Percentiles rank a stretch among this genome's conserved stretches.
Conservation (phyloP, 2,888 invertebrate genomes). For the Agrochola lota region DNA sequence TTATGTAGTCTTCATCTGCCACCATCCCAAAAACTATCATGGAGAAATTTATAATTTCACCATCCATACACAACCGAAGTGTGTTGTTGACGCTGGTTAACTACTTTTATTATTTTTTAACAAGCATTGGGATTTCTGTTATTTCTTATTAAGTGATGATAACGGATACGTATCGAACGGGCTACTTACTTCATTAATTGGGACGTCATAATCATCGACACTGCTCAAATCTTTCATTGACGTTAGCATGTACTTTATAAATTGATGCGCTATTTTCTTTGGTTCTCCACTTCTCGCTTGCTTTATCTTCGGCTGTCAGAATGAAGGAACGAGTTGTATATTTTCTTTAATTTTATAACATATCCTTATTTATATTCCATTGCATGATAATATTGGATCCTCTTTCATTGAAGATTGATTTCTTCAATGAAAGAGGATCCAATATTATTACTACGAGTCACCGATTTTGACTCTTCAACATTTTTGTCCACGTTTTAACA, state of each 20-base stretch:
- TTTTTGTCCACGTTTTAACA: neutral
- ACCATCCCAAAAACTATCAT: neutral
- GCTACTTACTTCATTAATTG: conserved; percentile 36
- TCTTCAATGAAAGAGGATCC: too few relatives aligned
- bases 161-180: conserved; percentile 1
- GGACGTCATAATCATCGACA: conserved; percentile 27
- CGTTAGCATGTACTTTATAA: conserved; percentile 16
- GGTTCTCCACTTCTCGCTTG: conserved; percentile 15
- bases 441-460: neutral
- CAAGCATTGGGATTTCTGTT: conserved; percentile 15
- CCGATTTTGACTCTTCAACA: neutral
- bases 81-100: neutral
- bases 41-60: neutral
- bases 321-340: conserved; percentile 3
- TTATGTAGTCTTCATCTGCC: neutral
- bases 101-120: neutral
- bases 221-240: conserved; percentile 26
- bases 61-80: neutral
- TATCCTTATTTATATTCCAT: neutral
- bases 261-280: conserved; percentile 28
- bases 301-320: conserved; percentile 19
- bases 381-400: neutral
- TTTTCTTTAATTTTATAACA: neutral
- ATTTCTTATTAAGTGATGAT: conserved; percentile 4
- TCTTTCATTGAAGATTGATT: neutral